phyloP scores from a whole-genome alignment of 1,140 invertebrate genomes.

The Drosophila repletoides region DNA sequence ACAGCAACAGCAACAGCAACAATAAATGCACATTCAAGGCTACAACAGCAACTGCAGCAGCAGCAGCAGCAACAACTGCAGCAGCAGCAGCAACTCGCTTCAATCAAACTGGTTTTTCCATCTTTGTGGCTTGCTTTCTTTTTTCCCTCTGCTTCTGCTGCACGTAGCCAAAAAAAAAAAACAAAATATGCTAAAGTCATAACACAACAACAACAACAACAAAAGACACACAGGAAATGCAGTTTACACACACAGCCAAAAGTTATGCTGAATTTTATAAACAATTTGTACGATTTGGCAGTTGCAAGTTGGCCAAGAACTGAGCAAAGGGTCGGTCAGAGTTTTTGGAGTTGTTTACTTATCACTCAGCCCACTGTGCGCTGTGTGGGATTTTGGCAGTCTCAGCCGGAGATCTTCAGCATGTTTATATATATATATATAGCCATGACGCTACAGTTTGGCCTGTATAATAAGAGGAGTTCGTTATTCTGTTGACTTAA shows the following conservation, averaged over 20 bases:
- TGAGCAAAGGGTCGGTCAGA: conserved; percentile 43
- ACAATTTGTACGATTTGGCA: conserved; percentile 38
- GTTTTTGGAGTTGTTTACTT: conserved; percentile 39
- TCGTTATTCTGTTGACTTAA: not conserved
- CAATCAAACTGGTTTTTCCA: conserved; percentile 39
- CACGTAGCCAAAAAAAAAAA: conserved; percentile 66
- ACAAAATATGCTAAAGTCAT: conserved; percentile 60
- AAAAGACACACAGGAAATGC: conserved; percentile 63
- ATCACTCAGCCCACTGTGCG: conserved; percentile 10
- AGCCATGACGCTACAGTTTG: not conserved
- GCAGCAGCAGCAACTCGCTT: conserved; percentile 18
- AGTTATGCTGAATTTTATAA: conserved; percentile 36
- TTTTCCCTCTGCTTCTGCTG: conserved; percentile 44
- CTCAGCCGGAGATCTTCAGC: not conserved
- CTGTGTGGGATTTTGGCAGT: conserved; percentile 35
- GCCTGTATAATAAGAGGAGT: not conserved
- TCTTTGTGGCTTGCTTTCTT: conserved; percentile 72
- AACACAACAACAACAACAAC: conserved; percentile 32
- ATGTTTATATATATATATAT: not conserved
- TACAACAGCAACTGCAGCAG: conserved; percentile 37
- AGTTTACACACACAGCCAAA: conserved; percentile 22
- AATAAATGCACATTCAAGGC: conserved; percentile 77
- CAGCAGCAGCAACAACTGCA: conserved; percentile 26
- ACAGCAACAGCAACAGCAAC: too few species aligned
- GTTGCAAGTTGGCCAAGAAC: conserved; percentile 13